Conservation (phyloP, 2,113 vertebrate species). For the Sialia sialis region DNA sequence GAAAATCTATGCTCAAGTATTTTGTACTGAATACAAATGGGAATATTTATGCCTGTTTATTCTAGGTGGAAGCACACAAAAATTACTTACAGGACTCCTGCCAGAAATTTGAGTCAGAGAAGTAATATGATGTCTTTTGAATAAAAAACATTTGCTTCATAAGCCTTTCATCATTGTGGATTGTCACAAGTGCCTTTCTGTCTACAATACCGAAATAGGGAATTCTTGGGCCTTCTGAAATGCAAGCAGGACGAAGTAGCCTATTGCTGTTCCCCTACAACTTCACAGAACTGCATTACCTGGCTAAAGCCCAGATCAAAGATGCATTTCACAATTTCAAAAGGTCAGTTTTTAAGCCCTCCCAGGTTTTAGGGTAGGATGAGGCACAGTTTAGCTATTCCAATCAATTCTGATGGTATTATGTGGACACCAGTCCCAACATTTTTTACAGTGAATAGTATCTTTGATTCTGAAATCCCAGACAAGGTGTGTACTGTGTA, state of each 20-base stretch:
- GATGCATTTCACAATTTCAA: background rate
- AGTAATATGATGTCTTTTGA: background rate
- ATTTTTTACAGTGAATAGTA: background rate
- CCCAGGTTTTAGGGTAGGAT: background rate
- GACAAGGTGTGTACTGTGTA: background rate
- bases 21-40: background rate
- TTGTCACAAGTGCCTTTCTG: background rate
- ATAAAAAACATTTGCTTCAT: background rate
- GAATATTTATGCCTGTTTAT: background rate
- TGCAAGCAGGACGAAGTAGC: background rate
- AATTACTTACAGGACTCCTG: background rate
- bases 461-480: background rate
- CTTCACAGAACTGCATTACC: background rate
- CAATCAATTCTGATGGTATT: background rate
- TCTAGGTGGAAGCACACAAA: background rate
- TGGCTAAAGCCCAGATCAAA: background rate
- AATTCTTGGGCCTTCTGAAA: background rate
- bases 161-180: background rate
- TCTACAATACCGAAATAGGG: background rate
- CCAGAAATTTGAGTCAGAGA: background rate
- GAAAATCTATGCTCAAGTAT: background rate
- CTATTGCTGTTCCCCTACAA: background rate
- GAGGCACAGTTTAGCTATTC: background rate
- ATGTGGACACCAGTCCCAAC: background rate
- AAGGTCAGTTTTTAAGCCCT: background rate